Conservation (phyloP, 2,113 vertebrate species). For the Callopanchax toddi region DNA sequence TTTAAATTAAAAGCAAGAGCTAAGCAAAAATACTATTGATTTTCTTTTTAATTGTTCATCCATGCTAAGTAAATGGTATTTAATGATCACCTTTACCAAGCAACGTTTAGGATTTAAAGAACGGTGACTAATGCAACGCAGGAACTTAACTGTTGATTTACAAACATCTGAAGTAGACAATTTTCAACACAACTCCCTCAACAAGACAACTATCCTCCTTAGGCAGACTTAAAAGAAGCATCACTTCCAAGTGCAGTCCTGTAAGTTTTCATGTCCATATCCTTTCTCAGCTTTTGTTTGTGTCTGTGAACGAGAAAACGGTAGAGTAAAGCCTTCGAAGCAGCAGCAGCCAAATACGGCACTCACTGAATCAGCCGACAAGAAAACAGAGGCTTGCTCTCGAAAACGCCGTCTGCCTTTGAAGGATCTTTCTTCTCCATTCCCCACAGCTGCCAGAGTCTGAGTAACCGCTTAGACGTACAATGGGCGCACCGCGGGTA, state of each 20-base stretch:
- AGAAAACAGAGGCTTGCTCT: conserved; percentile 50
- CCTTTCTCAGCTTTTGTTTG: conserved; percentile 42
- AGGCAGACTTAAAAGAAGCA: conserved; percentile 39
- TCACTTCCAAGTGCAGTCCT: conserved; percentile 54
- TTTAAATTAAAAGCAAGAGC: too few relatives aligned
- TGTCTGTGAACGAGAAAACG: conserved; percentile 33
- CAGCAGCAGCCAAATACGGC: conserved; percentile 40
- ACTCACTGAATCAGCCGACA: conserved; percentile 45
- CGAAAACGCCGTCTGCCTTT: conserved; percentile 63
- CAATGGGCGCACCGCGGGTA: conserved; percentile 60
- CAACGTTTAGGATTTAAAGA: too few relatives aligned
- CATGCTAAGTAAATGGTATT: too few relatives aligned
- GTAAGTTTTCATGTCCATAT: conserved; percentile 43
- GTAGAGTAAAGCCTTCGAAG: conserved; percentile 51
- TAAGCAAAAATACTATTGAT: too few relatives aligned
- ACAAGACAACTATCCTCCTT: conserved; percentile 29
- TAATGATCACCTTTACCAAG: too few relatives aligned
- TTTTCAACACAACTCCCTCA: conserved; percentile 3
- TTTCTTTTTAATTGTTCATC: too few relatives aligned
- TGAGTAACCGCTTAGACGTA: conserved; percentile 57
- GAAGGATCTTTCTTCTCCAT: conserved; percentile 62
- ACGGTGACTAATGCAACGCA: too few relatives aligned
- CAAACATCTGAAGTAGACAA: too few relatives aligned
- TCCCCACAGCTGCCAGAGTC: conserved; percentile 45
- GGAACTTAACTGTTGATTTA: too few relatives aligned